phyloP scores from a whole-genome alignment of 2,797 vertebrate genomes.

The Melopsittacus undulatus region DNA sequence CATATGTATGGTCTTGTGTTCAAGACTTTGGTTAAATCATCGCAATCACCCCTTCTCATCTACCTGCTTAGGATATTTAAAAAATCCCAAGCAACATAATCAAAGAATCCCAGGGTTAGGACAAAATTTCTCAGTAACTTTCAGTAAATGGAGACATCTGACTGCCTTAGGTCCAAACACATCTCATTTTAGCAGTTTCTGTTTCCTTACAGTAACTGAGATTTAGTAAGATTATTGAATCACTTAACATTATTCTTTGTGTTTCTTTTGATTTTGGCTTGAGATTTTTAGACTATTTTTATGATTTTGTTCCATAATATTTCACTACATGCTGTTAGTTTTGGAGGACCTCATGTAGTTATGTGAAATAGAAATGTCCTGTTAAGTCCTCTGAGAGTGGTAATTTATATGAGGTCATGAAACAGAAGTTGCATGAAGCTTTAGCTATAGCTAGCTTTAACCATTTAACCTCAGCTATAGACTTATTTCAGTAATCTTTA shows the following conservation, averaged over 20 bases:
- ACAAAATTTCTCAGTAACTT: not conserved
- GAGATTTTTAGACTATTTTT: not conserved
- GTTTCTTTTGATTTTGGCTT: not conserved
- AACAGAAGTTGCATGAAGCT: not conserved
- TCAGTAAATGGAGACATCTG: not conserved
- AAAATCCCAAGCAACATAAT: not conserved
- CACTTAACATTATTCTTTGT: not conserved
- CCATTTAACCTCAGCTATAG: not conserved
- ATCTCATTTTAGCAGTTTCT: not conserved
- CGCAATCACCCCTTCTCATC: not conserved
- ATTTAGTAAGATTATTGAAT: not conserved
- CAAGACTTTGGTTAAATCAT: not conserved
- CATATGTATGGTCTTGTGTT: not conserved
- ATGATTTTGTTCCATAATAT: not conserved
- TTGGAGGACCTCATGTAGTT: not conserved
- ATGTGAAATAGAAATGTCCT: not conserved
- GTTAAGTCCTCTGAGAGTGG: not conserved
- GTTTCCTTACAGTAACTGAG: not conserved
- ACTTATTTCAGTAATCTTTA: not conserved
- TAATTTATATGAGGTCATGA: not conserved
- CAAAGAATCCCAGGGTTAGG: not conserved
- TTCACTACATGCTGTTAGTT: not conserved
- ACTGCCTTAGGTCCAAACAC: not conserved
- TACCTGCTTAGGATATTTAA: not conserved
- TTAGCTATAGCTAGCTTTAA: not conserved